Evolutionary conservation across 2,797 vertebrate genomes (phyloP), one percentile per base, ranked within the genome.

Genomic region (Sylvia borin): DNA sequence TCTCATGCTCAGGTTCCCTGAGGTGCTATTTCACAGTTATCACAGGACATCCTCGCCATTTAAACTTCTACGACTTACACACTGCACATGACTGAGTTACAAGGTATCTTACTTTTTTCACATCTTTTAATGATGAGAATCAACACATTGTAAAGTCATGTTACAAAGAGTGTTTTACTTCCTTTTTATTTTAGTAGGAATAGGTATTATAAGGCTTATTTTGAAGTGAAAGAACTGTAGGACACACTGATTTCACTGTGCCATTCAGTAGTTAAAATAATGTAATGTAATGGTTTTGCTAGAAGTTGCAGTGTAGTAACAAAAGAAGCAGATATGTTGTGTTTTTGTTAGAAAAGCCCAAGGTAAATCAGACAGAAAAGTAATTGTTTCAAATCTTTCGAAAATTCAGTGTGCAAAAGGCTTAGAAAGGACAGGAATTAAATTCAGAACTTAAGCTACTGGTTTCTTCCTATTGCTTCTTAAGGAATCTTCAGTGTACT

Each of bases 1-100:
- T 68, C 2, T 40, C 40, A 43, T 17, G 19, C 4, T 11, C 18
- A 5, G 6, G 17, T 42, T 74, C 42, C 47, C 29, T 1, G 0
- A n/a, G 18, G n/a, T 55, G 27, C 43, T 62, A 0, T 71, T 91
- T 72, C 51, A 60, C 22, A 36, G 21, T 26, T 3, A 0, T 42
- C 16, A 11, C n/a, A 90, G 47, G 62, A 74, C 36, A 60, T 77
- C 43, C 67, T 55, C 8, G 11, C 51, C 40, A 16, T 60, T 90
- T 79, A 54, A 76, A 50, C 17, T 53, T 84, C 11, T 9, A 20
- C 55, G 58, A 43, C 57, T 47, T 87, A 66, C 51, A 25, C n/a
- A 66, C 22, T 50, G 6, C 36, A 34, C 34, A 25, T 20, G 36
- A 38, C 26, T 65, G 27, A 38, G 15, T 62, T 70, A 13, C 53